Conservation (phyloP, 2,888 invertebrate genomes). For the Drosophila lacicola region DNA sequence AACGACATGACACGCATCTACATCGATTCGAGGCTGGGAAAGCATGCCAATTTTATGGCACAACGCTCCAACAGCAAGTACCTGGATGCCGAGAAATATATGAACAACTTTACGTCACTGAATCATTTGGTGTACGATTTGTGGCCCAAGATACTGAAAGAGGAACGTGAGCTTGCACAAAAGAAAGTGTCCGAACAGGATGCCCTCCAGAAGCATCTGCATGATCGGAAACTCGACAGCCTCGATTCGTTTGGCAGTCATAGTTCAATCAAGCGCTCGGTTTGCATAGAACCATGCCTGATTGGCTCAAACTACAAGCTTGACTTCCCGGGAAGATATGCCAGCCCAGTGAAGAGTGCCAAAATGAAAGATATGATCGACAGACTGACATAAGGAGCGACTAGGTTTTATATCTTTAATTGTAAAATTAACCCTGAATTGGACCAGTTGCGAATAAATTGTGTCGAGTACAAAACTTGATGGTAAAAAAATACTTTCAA, state of each 20-base stretch:
- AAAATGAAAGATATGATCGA: slow-evolving; percentile 28
- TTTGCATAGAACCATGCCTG: slow-evolving; percentile 12
- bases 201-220: background rate
- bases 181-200: slow-evolving; percentile 1
- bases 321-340: background rate
- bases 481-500: no score
- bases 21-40: background rate
- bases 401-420: background rate
- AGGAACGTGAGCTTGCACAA: slow-evolving; percentile 5
- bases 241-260: slow-evolving; percentile 42
- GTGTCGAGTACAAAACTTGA: no score
- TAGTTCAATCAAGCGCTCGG: background rate
- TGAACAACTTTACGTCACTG: slow-evolving; percentile 38
- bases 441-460: no score
- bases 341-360: background rate
- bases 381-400: background rate
- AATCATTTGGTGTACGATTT: slow-evolving; percentile 43
- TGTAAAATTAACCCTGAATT: background rate
- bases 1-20: slow-evolving; percentile 4
- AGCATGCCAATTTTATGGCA: slow-evolving; percentile 5
- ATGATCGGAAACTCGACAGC: slow-evolving; percentile 14
- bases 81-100: slow-evolving; percentile 34
- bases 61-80: slow-evolving; percentile 13
- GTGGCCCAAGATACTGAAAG: slow-evolving; percentile 28
- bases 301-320: slow-evolving; percentile 28